Percentiles rank a stretch among this genome's conserved stretches.
phyloP scores from a whole-genome alignment of 2,113 vertebrate genomes.

The Coptodon rendalli region DNA sequence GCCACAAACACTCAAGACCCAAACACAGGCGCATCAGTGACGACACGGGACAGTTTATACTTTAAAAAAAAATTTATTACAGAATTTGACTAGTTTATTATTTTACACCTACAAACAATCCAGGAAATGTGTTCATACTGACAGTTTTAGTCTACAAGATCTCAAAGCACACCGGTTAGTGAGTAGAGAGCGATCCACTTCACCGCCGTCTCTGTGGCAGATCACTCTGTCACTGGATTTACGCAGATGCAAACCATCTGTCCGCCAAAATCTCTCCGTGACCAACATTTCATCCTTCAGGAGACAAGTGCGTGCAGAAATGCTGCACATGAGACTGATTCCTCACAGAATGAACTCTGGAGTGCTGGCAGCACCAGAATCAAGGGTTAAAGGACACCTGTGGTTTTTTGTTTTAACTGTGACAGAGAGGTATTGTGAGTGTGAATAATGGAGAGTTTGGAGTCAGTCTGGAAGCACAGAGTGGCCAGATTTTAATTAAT shows the following conservation, averaged over 20 bases:
- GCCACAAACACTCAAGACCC: not conserved
- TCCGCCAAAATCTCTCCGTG: not conserved
- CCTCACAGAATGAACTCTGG: not conserved
- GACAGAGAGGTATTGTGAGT: not conserved
- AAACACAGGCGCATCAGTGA: not conserved
- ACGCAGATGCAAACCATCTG: not conserved
- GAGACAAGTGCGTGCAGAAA: not conserved
- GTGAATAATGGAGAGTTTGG: not conserved
- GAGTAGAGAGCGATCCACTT: not conserved
- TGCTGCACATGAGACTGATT: not conserved
- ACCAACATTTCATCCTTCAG: not conserved
- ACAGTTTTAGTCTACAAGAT: slow-evolving; percentile 9
- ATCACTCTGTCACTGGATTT: not conserved
- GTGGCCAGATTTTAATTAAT: not conserved
- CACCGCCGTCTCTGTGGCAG: not conserved
- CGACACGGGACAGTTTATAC: not conserved
- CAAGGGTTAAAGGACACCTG: not conserved
- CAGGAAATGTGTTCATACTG: not conserved
- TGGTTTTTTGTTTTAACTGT: not conserved
- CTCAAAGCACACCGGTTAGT: slow-evolving; percentile 3
- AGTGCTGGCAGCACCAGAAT: not conserved
- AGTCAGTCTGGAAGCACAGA: not conserved
- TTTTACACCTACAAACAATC: not conserved
- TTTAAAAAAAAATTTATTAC: slow-evolving; percentile 32
- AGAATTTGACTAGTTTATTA: not conserved